Conservation (phyloP, 2,888 invertebrate species). For the Caenorhabditis sp. region DNA sequence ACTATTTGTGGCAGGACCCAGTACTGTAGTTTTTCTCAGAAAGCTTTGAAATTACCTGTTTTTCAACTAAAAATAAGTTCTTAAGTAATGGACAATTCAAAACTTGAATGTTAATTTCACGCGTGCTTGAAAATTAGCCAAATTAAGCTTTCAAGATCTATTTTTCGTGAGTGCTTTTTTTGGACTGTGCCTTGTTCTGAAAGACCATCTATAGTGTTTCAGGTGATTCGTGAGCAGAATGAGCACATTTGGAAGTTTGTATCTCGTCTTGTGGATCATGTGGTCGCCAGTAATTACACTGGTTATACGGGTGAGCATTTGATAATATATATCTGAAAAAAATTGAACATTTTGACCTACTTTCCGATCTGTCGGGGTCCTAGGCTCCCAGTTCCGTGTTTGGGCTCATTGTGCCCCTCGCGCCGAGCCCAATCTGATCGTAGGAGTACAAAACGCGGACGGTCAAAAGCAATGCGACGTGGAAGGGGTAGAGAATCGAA, state of each 20-base stretch:
- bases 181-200: too few species aligned
- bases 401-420: not conserved
- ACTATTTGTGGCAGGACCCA: not conserved
- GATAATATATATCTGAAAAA: not conserved
- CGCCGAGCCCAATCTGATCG: not conserved
- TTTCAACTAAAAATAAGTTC: too few species aligned
- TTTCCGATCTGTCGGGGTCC: not conserved
- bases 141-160: not conserved
- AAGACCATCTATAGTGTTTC: not conserved
- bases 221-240: conserved; percentile 6
- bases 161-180: conserved; percentile 10
- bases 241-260: conserved; percentile 11
- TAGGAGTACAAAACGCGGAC: not conserved
- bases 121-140: too few species aligned
- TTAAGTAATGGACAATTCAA: too few species aligned
- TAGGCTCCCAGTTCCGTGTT: not conserved
- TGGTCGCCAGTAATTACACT: conserved; percentile 52
- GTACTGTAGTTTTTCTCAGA: not conserved
- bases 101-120: too few species aligned
- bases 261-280: conserved; percentile 27
- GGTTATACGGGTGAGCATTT: conserved; percentile 33
- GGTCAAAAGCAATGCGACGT: conserved; percentile 30
- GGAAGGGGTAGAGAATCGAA: conserved; percentile 52
- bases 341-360: not conserved
- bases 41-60: too few species aligned